Evolutionary conservation across 1,140 invertebrate species (phyloP).

Genomic region (Procambarus clarkii): DNA sequence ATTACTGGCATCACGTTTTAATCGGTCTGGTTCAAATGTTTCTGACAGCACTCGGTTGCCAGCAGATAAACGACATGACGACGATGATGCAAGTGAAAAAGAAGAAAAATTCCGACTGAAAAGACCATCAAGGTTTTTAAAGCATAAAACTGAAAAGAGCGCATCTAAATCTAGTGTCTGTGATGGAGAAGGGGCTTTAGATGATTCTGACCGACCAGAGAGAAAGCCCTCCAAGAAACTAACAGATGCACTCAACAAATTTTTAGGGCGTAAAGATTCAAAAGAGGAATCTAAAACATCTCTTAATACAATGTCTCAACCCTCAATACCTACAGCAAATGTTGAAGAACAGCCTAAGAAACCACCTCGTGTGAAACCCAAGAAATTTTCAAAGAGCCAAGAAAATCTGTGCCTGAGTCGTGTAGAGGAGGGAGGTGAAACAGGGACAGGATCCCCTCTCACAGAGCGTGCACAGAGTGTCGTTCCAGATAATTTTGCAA

Average conservation of each 20-base stretch:
- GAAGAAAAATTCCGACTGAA: slow-evolving; percentile 71
- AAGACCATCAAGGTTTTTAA: slow-evolving; percentile 68
- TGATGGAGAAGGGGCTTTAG: slow-evolving; percentile 46
- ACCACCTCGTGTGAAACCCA: slow-evolving; percentile 60
- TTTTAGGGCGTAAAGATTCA: slow-evolving; percentile 68
- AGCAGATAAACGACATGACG: slow-evolving; percentile 27
- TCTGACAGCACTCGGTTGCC: slow-evolving; percentile 34
- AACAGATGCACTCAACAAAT: slow-evolving; percentile 71
- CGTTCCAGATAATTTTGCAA: background rate
- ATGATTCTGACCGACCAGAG: slow-evolving; percentile 56
- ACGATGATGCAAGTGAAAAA: slow-evolving; percentile 57
- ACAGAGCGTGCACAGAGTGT: slow-evolving; percentile 29
- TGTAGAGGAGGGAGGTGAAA: slow-evolving; percentile 27
- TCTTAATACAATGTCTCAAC: background rate
- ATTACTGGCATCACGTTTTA: slow-evolving; percentile 67
- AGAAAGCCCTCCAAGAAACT: slow-evolving; percentile 70
- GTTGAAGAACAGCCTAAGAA: slow-evolving; percentile 56
- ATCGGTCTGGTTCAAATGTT: slow-evolving; percentile 66
- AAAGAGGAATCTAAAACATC: slow-evolving; percentile 42
- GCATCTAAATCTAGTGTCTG: slow-evolving; percentile 61
- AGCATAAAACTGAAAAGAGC: slow-evolving; percentile 69
- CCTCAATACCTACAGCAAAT: background rate
- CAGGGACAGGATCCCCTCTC: background rate
- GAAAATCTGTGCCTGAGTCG: slow-evolving; percentile 55
- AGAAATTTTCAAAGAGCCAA: slow-evolving; percentile 69